Evolutionary conservation across 2,888 invertebrate species (phyloP).

Genomic region (Macrosiphum euphorbiae): DNA sequence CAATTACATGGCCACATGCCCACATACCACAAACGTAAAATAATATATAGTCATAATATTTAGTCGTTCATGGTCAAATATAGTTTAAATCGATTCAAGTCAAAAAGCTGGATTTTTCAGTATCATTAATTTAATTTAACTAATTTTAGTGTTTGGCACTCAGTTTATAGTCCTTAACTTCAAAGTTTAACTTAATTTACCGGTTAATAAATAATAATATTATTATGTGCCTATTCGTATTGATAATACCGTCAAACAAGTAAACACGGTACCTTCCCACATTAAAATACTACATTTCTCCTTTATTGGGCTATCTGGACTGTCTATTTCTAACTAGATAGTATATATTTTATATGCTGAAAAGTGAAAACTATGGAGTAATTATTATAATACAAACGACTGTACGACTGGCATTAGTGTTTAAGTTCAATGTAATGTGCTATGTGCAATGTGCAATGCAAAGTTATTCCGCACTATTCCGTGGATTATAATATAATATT

Average conservation of each 20-base stretch:
- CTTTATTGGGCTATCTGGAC: not conserved
- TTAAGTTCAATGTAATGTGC: not conserved
- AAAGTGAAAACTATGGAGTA: not conserved
- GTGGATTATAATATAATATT: not conserved
- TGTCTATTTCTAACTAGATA: not conserved
- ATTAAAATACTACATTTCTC: not conserved
- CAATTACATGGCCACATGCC: not conserved
- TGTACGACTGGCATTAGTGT: not conserved
- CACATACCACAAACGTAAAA: not conserved
- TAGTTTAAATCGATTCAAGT: not conserved
- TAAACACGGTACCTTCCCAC: not conserved
- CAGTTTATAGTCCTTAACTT: not conserved
- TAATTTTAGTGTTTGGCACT: not conserved
- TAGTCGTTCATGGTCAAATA: not conserved
- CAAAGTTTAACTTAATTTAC: not conserved
- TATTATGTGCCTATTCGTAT: not conserved
- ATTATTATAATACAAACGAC: not conserved
- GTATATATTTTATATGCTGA: not conserved
- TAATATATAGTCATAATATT: not conserved
- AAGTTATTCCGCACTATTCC: not conserved
- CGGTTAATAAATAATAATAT: not conserved
- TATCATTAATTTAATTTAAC: not conserved
- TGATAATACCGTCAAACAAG: not conserved
- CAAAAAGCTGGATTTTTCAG: not conserved
- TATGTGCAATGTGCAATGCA: not conserved